A percentile compares a stretch with the other conserved stretches of the same genome.
phyloP scores from a whole-genome alignment of 1,140 invertebrate species.

The Drosophila neocordata region DNA sequence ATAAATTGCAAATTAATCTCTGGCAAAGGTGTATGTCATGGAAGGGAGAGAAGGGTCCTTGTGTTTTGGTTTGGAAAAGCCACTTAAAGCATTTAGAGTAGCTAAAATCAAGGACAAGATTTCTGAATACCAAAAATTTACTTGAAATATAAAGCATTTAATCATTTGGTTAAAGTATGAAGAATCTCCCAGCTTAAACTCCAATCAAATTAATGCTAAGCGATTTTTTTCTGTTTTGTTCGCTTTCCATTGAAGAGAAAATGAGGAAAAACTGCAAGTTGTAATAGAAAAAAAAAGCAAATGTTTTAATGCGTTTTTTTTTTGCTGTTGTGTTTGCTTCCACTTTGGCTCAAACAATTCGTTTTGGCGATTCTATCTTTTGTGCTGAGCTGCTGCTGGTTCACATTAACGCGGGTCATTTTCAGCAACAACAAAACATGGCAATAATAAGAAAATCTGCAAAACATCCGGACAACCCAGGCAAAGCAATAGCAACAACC shows the following conservation, averaged over 20 bases:
- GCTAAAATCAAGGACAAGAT: conserved; percentile 1
- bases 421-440: conserved; percentile 54
- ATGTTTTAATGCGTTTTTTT: conserved; percentile 55
- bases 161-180: not conserved
- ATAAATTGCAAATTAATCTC: conserved; percentile 82
- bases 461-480: conserved; percentile 28
- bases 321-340: no score
- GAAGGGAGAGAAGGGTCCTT: not conserved
- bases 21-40: conserved; percentile 45
- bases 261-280: conserved; percentile 55
- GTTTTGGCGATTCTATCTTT: conserved; percentile 12
- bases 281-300: conserved; percentile 40
- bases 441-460: conserved; percentile 68
- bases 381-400: conserved; percentile 39
- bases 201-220: conserved; percentile 64
- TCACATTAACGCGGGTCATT: conserved; percentile 73
- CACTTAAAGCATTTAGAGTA: conserved; percentile 60
- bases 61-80: conserved; percentile 11
- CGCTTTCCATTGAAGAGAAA: not conserved
- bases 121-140: not conserved
- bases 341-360: not conserved
- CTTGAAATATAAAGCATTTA: conserved; percentile 26
- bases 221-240: conserved; percentile 37
- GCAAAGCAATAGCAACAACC: conserved; percentile 10
- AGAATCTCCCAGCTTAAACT: conserved; percentile 37